Evolutionary conservation across 2,113 vertebrate species (phyloP).

Genomic region (Regulus satrapa): DNA sequence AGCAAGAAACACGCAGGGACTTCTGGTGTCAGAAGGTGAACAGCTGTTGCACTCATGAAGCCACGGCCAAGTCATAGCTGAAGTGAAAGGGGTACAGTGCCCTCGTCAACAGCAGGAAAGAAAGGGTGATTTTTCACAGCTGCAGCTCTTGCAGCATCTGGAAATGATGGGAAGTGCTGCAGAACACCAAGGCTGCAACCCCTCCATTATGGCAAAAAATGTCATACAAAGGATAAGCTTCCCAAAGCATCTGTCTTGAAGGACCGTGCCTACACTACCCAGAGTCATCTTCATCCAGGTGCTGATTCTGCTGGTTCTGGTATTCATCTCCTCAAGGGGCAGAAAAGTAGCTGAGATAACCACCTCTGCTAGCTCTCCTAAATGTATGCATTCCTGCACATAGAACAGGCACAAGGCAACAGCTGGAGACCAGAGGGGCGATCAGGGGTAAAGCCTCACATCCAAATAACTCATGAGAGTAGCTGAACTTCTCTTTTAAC

Average conservation of each 20-base stretch:
- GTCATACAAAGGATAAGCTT: neutral
- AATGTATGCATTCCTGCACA: neutral
- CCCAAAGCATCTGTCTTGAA: neutral
- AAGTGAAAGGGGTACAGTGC: neutral
- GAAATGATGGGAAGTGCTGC: neutral
- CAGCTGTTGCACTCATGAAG: neutral
- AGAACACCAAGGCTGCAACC: neutral
- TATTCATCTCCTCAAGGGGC: neutral
- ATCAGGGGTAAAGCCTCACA: neutral
- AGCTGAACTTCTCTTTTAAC: neutral
- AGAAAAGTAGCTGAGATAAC: neutral
- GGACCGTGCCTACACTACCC: neutral
- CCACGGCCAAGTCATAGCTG: neutral
- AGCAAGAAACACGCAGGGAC: neutral
- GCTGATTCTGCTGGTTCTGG: neutral
- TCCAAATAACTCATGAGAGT: neutral
- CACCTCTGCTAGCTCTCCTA: neutral
- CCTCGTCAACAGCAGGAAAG: neutral
- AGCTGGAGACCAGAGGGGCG: neutral
- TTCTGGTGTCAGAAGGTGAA: neutral
- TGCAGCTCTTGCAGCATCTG: conserved; percentile 12
- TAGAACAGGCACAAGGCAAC: neutral
- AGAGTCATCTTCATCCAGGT: neutral
- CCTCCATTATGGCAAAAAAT: neutral
- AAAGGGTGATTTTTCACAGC: conserved; percentile 28